Conservation (phyloP, 1,140 invertebrate genomes). For the Cecropterus lyciades region DNA sequence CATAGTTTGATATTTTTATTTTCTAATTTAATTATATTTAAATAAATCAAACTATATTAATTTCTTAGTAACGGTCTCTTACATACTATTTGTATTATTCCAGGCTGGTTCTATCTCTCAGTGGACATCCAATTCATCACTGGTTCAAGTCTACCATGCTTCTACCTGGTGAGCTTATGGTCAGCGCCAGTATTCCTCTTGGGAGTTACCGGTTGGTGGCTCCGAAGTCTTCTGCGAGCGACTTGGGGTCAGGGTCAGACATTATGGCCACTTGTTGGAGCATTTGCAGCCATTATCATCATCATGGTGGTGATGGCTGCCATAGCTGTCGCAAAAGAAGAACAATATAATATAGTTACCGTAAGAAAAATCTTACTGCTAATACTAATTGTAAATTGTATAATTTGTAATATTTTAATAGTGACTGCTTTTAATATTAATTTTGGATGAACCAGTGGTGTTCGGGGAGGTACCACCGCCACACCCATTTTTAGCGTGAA, state of each 20-base stretch:
- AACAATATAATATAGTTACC: conserved; percentile 73
- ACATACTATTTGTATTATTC: conserved; percentile 36
- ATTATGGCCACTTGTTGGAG: conserved; percentile 66
- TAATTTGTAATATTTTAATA: no score
- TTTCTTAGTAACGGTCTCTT: neutral
- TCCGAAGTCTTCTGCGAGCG: conserved; percentile 50
- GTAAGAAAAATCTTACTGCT: conserved; percentile 47
- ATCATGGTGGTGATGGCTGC: conserved; percentile 67
- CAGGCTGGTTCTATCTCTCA: conserved; percentile 70
- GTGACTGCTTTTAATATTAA: no score
- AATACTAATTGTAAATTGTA: no score
- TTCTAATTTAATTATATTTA: no score
- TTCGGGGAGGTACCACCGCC: no score
- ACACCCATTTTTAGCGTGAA: no score
- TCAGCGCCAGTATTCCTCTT: conserved; percentile 57
- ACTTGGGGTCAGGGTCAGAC: conserved; percentile 54
- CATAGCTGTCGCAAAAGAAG: conserved; percentile 72
- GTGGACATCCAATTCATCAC: conserved; percentile 73
- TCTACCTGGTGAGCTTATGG: conserved; percentile 68
- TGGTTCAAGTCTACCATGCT: conserved; percentile 58
- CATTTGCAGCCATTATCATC: conserved; percentile 61
- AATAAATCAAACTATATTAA: no score
- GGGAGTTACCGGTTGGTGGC: conserved; percentile 72
- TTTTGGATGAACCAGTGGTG: no score
- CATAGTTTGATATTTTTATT: no score